Conservation (phyloP, 2,888 invertebrate genomes). For the Graphium colonna region DNA sequence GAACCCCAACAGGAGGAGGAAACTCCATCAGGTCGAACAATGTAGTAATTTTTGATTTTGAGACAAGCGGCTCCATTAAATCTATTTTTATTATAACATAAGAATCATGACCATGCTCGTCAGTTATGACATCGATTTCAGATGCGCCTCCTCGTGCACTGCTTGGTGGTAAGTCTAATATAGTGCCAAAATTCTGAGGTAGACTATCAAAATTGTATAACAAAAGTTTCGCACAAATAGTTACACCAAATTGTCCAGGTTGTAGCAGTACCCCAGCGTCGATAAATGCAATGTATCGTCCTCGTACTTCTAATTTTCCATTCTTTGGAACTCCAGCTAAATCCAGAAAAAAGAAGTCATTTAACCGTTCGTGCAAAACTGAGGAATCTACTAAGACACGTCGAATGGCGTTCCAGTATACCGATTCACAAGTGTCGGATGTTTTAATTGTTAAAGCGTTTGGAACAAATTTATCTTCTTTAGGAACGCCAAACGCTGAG, state of each 20-base stretch:
- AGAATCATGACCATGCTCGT: slow-evolving; percentile 52
- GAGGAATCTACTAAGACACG: slow-evolving; percentile 56
- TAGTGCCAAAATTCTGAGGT: slow-evolving; percentile 41
- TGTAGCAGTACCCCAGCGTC: slow-evolving; percentile 57
- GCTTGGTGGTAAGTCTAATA: slow-evolving; percentile 56
- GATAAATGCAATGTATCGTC: slow-evolving; percentile 59
- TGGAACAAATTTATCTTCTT: slow-evolving; percentile 54
- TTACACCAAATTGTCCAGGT: slow-evolving; percentile 53
- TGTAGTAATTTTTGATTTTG: slow-evolving; percentile 46
- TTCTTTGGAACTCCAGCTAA: slow-evolving; percentile 60
- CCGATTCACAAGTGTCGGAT: slow-evolving; percentile 42
- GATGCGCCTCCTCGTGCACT: slow-evolving; percentile 57
- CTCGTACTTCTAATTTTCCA: slow-evolving; percentile 60
- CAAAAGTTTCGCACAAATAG: slow-evolving; percentile 46
- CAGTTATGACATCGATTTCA: slow-evolving; percentile 43
- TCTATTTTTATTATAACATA: slow-evolving; percentile 59
- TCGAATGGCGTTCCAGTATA: slow-evolving; percentile 65
- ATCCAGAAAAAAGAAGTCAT: slow-evolving; percentile 52
- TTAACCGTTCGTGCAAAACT: slow-evolving; percentile 42
- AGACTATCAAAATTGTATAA: slow-evolving; percentile 48
- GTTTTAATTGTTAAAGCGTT: slow-evolving; percentile 39
- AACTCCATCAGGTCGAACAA: slow-evolving; percentile 54
- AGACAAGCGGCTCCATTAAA: slow-evolving; percentile 49
- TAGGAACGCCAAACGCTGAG: slow-evolving; percentile 44
- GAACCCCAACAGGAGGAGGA: slow-evolving; percentile 38